Percentiles rank a stretch among this genome's conserved stretches.
These are phyloP conservation scores for Furnarius figulus DNA, from an alignment of 2,113 vertebrate genomes.

Conservation along the genomic window DNA sequence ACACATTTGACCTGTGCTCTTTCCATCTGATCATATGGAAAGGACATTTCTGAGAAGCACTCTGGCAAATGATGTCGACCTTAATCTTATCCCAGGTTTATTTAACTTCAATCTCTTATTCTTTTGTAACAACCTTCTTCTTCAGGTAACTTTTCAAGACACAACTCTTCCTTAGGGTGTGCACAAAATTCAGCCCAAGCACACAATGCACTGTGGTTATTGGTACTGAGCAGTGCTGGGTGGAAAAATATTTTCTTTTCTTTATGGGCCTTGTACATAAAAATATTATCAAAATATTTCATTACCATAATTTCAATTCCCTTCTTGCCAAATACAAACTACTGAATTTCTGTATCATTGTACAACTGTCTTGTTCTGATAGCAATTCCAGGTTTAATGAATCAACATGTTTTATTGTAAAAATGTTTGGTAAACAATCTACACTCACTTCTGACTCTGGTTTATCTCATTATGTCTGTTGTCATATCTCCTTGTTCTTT, in stretches of 20 bases:
- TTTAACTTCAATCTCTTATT: neutral
- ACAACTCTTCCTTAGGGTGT: neutral
- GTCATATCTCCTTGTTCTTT: neutral
- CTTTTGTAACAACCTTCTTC: neutral
- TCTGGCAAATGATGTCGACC: neutral
- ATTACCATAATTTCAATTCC: neutral
- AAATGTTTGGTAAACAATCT: neutral
- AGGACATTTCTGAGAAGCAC: neutral
- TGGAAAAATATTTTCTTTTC: neutral
- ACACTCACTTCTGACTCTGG: neutral
- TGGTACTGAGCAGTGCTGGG: neutral
- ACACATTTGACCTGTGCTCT: neutral
- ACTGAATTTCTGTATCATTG: neutral
- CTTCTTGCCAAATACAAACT: neutral
- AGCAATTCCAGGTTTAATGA: neutral
- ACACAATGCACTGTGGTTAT: neutral
- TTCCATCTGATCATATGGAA: neutral
- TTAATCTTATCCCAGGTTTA: neutral
- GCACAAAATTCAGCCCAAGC: neutral
- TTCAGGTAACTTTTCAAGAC: neutral
- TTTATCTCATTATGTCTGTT: neutral
- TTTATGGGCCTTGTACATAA: neutral
- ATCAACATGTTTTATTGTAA: neutral
- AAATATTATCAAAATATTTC: neutral
- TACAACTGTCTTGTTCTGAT: neutral